Percentiles rank a stretch among this genome's conserved stretches.
Conservation (phyloP, 2,888 invertebrate species). For the Leucoptera coffeella region DNA sequence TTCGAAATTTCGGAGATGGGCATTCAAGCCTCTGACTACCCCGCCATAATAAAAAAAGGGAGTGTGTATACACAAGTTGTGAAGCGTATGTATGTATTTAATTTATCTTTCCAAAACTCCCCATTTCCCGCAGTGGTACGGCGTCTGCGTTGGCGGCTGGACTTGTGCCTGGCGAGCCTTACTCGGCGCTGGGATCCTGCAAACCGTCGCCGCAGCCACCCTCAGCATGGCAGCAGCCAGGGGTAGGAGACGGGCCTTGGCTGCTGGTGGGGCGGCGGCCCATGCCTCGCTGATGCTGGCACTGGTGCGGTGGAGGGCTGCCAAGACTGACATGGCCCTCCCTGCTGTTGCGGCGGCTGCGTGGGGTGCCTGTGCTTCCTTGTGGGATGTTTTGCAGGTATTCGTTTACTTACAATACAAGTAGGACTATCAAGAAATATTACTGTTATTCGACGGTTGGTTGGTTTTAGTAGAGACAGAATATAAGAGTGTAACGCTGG, state of each 20-base stretch:
- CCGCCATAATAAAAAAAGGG: no score
- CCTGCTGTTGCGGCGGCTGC: conserved; percentile 80
- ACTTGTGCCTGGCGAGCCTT: conserved; percentile 68
- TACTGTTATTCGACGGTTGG: no score
- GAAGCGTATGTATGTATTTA: no score
- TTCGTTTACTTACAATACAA: no score
- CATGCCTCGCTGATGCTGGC: conserved; percentile 74
- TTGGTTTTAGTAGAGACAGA: no score
- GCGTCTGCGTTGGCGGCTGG: conserved; percentile 74
- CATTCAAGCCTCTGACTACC: no score
- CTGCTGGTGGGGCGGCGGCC: conserved; percentile 72
- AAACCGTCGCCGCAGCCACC: conserved; percentile 71
- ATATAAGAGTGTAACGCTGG: no score
- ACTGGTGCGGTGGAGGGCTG: conserved; percentile 72
- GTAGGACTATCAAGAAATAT: no score
- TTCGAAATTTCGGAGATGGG: no score
- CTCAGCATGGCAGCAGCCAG: conserved; percentile 74
- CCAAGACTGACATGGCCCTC: conserved; percentile 71
- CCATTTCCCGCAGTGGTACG: conserved; percentile 59
- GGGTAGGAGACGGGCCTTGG: conserved; percentile 16
- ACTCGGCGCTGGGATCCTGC: conserved; percentile 66
- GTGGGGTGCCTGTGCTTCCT: conserved; percentile 82
- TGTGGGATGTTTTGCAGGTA: conserved; percentile 73
- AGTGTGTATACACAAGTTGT: no score
- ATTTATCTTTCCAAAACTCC: no score